A percentile compares a stretch with the other conserved stretches of the same genome.
Evolutionary conservation across 35 echinoderm and acorn worm species (phyloP).

Genomic region (Heliocidaris tuberculata): DNA sequence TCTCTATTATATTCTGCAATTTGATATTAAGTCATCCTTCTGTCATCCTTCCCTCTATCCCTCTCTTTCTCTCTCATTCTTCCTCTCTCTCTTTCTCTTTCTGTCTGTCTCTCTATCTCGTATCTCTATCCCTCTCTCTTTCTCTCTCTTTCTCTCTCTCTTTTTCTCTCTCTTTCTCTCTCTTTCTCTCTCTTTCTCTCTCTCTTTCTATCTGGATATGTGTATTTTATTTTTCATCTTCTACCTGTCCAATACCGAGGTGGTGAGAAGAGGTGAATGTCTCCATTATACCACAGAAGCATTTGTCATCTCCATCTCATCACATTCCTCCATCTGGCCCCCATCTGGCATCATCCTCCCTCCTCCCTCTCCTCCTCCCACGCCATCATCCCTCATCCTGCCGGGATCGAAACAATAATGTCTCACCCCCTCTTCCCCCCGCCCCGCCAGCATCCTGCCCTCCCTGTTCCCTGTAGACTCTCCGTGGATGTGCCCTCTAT

Average conservation of each 20-base stretch:
- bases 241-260: neutral
- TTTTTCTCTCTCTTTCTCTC: neutral
- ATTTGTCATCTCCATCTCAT: neutral
- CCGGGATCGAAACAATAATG: constrained; percentile 2
- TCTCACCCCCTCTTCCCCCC: neutral
- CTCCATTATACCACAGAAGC: neutral
- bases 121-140: neutral
- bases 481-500: neutral
- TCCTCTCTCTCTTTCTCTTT: neutral
- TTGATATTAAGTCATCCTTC: neutral
- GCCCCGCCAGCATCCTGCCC: neutral
- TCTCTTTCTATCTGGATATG: neutral
- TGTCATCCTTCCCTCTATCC: neutral
- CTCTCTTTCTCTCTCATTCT: neutral
- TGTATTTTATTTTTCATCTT: neutral
- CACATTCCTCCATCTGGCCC: neutral
- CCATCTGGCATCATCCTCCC: neutral
- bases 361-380: neutral
- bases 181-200: neutral
- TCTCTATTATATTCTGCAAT: neutral
- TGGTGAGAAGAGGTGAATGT: neutral
- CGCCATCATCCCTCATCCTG: neutral
- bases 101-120: neutral
- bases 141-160: neutral
- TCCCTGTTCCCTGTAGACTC: neutral